These are phyloP conservation scores for Gadopsis bispinosus DNA, from an alignment of 2,797 vertebrate genomes.

Conservation along the genomic window DNA sequence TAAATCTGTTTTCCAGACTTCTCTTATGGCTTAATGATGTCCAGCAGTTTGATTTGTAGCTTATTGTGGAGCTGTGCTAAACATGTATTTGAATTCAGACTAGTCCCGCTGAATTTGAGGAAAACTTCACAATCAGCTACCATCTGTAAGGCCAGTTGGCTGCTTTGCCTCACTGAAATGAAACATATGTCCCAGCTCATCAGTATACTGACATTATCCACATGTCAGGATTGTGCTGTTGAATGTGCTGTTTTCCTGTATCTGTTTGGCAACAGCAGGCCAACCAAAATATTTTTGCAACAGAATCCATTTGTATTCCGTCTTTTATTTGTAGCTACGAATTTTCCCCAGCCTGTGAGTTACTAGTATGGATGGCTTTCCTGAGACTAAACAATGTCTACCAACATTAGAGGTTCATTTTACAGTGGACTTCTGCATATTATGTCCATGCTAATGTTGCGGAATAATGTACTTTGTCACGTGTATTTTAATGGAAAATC, in stretches of 20 bases:
- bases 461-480: background rate
- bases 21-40: conserved; percentile 28
- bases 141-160: conserved; percentile 18
- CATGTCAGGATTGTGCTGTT: conserved; percentile 22
- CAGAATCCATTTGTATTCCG: background rate
- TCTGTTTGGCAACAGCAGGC: background rate
- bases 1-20: conserved; percentile 44
- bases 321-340: background rate
- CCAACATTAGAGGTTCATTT: background rate
- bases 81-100: conserved; percentile 7
- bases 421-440: background rate
- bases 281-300: background rate
- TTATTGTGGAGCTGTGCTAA: conserved; percentile 17
- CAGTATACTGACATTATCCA: conserved; percentile 9
- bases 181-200: conserved; percentile 26
- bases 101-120: conserved; percentile 14
- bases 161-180: background rate
- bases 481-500: background rate
- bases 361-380: background rate
- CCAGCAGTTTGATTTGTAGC: conserved; percentile 18
- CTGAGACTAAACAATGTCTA: conserved; percentile 1
- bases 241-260: background rate
- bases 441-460: background rate
- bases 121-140: conserved; percentile 3
- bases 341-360: background rate